A percentile compares a stretch with the other conserved stretches of the same genome.
phyloP scores from a whole-genome alignment of 2,797 vertebrate genomes.

The Phrynocephalus forsythii region DNA sequence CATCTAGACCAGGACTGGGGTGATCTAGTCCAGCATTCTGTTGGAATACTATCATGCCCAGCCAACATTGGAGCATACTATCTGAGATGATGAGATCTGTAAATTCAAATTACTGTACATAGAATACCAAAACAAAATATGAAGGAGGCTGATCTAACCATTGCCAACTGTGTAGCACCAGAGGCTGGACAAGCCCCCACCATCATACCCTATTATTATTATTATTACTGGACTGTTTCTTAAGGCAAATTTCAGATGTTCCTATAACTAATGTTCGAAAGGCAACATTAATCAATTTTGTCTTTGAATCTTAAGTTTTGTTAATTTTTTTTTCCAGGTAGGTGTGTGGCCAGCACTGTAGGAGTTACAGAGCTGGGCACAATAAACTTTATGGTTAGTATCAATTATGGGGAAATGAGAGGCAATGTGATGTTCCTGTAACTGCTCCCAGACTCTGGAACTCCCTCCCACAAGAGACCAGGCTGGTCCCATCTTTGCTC shows the following conservation, averaged over 20 bases:
- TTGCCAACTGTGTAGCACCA: no score
- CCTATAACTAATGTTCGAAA: background rate
- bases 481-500: no score
- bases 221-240: background rate
- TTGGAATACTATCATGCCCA: background rate
- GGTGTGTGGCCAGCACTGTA: no score
- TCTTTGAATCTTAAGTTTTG: background rate
- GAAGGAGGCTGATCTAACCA: background rate
- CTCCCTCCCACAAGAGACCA: no score
- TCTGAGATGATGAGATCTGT: background rate
- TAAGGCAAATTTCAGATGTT: background rate
- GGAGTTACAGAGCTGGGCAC: background rate
- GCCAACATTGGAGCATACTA: background rate
- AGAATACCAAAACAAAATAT: background rate
- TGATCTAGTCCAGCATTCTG: background rate
- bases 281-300: background rate
- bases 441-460: no score
- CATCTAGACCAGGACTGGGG: no score
- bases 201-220: background rate
- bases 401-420: background rate
- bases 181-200: no score
- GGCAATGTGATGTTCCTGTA: no score
- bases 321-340: background rate
- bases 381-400: conserved; percentile 1
- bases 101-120: background rate